Base-by-base conservation (phyloP, 2,797 vertebrate genomes). In the Chaetophractus vellerosus region DNA sequence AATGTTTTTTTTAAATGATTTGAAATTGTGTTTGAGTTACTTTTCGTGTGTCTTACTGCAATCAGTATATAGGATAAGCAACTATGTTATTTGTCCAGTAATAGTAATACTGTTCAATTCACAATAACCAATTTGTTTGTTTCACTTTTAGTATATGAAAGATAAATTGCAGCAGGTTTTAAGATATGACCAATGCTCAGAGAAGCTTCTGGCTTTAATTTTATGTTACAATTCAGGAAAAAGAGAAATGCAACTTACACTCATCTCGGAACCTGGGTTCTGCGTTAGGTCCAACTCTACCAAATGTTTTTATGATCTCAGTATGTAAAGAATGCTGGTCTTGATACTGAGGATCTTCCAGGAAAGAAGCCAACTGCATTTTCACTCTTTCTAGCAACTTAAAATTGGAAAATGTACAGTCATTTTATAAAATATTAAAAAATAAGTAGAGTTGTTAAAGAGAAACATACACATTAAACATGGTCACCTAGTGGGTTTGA, bases 311-410 rank as follows among this genome's bases (percentile, higher is more conserved):
- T 98, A 99, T 99, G 96, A 99, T 99, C 98, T 99, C 99, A 97
- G 99, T 99, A 97, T 99, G 99, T 97, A 99, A 96, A 96, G 99
- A 99, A 98, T 99, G 99, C 97, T 99, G 99, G 98, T 99, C 99
- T 97, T 99, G 99, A 97, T 99, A 99, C 95, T 99, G 99, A 93
- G 99, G 99, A 96, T 99, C 99, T 97, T 99, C 99, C 96, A 99
- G 98, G 98, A 99, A 99, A 50, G 99, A 99, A 0, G 99, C 99
- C 97, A 99, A 98, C 98, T 99, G 99, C 99, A 99, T 99, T 98
- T 99, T 99, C 0, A 99, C 99, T 97, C 99, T 99, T 98, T 99
- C 99, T 96, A 99, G 98, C 98, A 99, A 98, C 99, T 99, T 97
- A 95, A 96, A 95, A 68, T 95, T 15, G 68, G 93, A 96, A 26